Evolutionary conservation across 1,140 invertebrate genomes (phyloP), one percentile per base, ranked within the genome.

Genomic region (Geopemphigus sp.): DNA sequence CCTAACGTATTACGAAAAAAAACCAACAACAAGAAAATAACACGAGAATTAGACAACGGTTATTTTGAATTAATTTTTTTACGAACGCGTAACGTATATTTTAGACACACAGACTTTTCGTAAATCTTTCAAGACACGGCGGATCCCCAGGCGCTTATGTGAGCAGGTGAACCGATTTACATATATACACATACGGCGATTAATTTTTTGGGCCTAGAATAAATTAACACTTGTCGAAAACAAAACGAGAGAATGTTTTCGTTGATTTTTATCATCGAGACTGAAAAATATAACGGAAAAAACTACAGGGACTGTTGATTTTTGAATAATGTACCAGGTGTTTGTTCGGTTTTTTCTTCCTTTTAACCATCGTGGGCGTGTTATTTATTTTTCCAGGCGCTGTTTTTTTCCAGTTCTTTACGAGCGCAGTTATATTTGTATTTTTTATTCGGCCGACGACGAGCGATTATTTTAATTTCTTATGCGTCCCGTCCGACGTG

Each of bases 221-320:
- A 72, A 72, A 72, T 72, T 72, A 72, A 72, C 68, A 54, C 68
- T 72, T 72, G 68, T 72, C 68, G 68, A 72, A 72, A 72, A 72
- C 47, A 53, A 72, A 72, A 68, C 66, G 66, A 68, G 47, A 68
- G 22, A 50, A 50, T 24, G 66, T 68, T 68, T 68, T 15, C 53
- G 68, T 72, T 72, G 68, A 72, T 72, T 72, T 72, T 53, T 72
- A 72, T 72, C 68, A 24, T 72, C 68, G 47, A 70, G 53, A 68
- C 39, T 70, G 50, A 53, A 54, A 29, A 54, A 50, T 50, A 50
- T 4, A 39, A 39, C 8, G 8, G 8, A 72, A 24, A 47, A 26
- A 68, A 68, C 22, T 14, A 57, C 17, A 29, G 50, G 26, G 68
- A 72, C 24, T 54, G 68, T 72, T 72, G 68, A 72, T 72, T 72